Percentiles rank a stretch among this genome's conserved stretches.
Conservation (phyloP, 2,888 invertebrate genomes). For the Pseudoips prasinana region DNA sequence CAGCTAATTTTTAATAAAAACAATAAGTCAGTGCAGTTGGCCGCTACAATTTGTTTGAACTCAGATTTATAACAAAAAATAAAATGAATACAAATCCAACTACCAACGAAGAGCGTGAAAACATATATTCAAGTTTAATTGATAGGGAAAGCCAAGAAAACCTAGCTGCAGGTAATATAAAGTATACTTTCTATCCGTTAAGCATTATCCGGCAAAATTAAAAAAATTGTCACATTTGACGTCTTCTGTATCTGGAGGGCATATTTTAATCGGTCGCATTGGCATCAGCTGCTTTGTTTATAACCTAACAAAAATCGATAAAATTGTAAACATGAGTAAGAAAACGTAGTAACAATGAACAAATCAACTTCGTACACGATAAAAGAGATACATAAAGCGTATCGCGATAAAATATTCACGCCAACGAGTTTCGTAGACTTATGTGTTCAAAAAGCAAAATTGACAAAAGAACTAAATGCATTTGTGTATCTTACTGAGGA, state of each 20-base stretch:
- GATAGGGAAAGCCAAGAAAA: slow-evolving; percentile 47
- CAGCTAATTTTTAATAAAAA: too few relatives aligned
- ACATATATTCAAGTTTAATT: slow-evolving; percentile 31
- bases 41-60: too few relatives aligned
- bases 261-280: slow-evolving; percentile 27
- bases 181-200: too few relatives aligned
- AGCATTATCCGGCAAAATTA: slow-evolving; percentile 33
- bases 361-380: slow-evolving; percentile 71
- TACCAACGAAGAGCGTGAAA: slow-evolving; percentile 25
- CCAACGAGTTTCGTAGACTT: slow-evolving; percentile 71
- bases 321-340: slow-evolving; percentile 1
- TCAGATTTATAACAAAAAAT: too few relatives aligned
- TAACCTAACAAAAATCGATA: slow-evolving; percentile 34
- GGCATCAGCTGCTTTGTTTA: slow-evolving; percentile 37
- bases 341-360: slow-evolving; percentile 55
- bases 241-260: slow-evolving; percentile 2
- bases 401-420: slow-evolving; percentile 64
- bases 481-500: slow-evolving; percentile 87
- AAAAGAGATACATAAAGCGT: slow-evolving; percentile 69
- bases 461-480: slow-evolving; percentile 86
- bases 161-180: slow-evolving; percentile 52
- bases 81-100: slow-evolving; percentile 34
- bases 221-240: slow-evolving; percentile 12
- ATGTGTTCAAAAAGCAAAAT: slow-evolving; percentile 65
- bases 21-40: too few relatives aligned